These are phyloP conservation scores for Paracyclopina nana DNA, from an alignment of 1,140 invertebrate species.

Conservation along the genomic window DNA sequence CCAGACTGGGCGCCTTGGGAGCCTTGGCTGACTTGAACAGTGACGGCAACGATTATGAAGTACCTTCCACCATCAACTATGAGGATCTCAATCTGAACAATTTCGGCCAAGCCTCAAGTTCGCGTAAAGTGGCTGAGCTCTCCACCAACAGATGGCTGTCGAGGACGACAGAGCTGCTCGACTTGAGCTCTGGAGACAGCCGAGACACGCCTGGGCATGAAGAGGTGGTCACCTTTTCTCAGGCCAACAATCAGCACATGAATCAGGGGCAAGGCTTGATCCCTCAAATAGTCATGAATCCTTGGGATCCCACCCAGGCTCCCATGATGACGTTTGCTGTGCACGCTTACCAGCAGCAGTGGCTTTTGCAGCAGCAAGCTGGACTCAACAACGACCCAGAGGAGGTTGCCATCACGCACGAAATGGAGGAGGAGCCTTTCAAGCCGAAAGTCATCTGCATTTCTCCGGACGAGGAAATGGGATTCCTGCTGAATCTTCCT, in stretches of 20 bases:
- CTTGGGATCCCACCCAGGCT: slow-evolving; percentile 3
- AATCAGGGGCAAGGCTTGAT: background rate
- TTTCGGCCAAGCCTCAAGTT: background rate
- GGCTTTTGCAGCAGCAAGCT: background rate
- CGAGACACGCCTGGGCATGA: background rate
- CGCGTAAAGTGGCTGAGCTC: background rate
- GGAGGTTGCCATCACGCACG: background rate
- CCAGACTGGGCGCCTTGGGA: slow-evolving; percentile 3
- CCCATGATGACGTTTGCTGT: slow-evolving; percentile 5
- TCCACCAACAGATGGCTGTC: slow-evolving; percentile 5
- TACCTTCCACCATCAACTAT: slow-evolving; percentile 1
- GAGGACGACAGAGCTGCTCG: slow-evolving; percentile 6
- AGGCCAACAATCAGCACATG: background rate
- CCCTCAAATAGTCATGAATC: slow-evolving; percentile 11
- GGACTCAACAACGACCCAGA: background rate
- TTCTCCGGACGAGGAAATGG: slow-evolving; percentile 11
- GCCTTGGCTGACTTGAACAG: background rate
- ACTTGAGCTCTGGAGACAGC: slow-evolving; percentile 3
- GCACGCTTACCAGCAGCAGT: slow-evolving; percentile 2
- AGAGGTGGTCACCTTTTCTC: background rate
- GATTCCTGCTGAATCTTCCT: slow-evolving; percentile 12
- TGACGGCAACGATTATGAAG: background rate
- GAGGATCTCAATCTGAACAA: background rate
- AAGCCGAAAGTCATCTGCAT: slow-evolving; percentile 6
- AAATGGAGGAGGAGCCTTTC: background rate